phyloP scores from a whole-genome alignment of 2,797 vertebrate species.

The Todus mexicanus region DNA sequence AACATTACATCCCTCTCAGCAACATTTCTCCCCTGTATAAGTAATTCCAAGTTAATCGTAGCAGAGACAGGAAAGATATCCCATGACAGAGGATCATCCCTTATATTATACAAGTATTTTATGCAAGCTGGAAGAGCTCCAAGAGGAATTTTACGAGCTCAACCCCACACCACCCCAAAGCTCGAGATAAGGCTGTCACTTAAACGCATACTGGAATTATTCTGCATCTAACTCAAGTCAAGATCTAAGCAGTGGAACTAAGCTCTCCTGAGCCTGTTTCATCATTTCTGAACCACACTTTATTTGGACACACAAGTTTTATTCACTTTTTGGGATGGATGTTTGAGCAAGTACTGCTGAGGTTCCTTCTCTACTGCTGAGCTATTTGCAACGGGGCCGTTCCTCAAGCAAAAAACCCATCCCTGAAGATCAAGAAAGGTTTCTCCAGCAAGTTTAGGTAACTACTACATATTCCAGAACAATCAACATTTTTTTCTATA shows the following conservation, averaged over 20 bases:
- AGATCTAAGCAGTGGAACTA: not conserved
- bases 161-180: not conserved
- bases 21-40: not conserved
- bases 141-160: not conserved
- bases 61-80: not conserved
- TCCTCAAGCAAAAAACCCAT: not conserved
- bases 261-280: not conserved
- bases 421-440: not conserved
- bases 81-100: not conserved
- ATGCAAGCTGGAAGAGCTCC: not conserved
- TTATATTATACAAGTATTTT: not conserved
- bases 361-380: not conserved
- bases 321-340: not conserved
- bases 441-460: not conserved
- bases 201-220: not conserved
- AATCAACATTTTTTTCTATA: not conserved
- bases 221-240: not conserved
- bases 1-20: not conserved
- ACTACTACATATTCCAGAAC: not conserved
- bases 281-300: not conserved
- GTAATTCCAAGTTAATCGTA: not conserved
- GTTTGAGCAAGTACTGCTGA: not conserved
- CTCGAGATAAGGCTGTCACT: not conserved
- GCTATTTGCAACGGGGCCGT: not conserved
- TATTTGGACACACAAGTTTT: not conserved